Evolutionary conservation across 2,888 invertebrate genomes (phyloP).

Genomic region (Melieria picta): DNA sequence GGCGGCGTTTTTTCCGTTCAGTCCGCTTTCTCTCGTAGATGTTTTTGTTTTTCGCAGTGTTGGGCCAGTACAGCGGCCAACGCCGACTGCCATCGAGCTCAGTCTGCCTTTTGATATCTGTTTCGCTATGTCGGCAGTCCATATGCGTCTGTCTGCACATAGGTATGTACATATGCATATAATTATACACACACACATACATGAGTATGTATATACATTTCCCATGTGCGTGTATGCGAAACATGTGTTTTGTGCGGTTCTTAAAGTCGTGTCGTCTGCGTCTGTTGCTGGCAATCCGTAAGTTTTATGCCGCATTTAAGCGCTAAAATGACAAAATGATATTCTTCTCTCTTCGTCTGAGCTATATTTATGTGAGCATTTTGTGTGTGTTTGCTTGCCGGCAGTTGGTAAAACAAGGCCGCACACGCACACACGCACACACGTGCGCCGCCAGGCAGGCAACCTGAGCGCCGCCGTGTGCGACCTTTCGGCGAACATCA

Average conservation of each 20-base stretch:
- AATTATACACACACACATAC: not conserved
- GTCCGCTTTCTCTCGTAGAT: not conserved
- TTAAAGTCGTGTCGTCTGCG: no score
- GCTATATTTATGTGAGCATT: not conserved
- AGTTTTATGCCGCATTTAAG: no score
- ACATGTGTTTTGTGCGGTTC: no score
- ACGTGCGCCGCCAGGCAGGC: not conserved
- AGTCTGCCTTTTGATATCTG: slow-evolving; percentile 11
- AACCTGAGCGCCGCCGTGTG: not conserved
- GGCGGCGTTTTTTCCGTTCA: slow-evolving; percentile 31
- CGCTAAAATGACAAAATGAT: no score
- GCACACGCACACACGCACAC: not conserved
- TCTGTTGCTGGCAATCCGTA: no score
- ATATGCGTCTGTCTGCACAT: not conserved
- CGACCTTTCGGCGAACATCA: slow-evolving; percentile 24
- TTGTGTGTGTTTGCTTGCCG: slow-evolving; percentile 1
- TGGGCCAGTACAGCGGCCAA: not conserved
- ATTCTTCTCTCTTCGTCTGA: no score
- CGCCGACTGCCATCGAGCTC: not conserved
- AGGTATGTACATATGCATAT: not conserved
- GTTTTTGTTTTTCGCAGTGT: not conserved
- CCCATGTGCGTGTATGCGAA: no score
- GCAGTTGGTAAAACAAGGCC: slow-evolving; percentile 9
- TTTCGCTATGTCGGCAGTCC: not conserved
- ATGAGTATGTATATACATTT: not conserved